These are phyloP conservation scores for Drosophila tanythrix DNA, from an alignment of 2,888 invertebrate genomes.

Conservation along the genomic window DNA sequence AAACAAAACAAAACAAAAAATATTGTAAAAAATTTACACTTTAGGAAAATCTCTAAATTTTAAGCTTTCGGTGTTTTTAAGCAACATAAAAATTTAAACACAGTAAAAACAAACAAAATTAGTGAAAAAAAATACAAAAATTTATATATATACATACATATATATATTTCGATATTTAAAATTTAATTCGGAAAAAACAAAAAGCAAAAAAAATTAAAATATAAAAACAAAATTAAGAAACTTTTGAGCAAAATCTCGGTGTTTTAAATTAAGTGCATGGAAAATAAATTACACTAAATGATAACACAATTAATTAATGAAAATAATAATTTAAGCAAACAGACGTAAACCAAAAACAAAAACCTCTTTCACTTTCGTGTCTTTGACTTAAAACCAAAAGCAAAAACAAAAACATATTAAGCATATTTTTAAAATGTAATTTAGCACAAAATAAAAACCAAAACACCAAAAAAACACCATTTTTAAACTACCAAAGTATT, in stretches of 20 bases:
- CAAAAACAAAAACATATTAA: conserved; percentile 64
- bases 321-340: conserved; percentile 66
- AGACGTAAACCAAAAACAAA: conserved; percentile 77
- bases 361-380: conserved; percentile 85
- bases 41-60: conserved; percentile 83
- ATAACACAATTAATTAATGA: conserved; percentile 67
- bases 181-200: conserved; percentile 65
- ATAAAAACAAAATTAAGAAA: conserved; percentile 65
- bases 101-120: conserved; percentile 66
- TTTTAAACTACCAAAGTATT: conserved; percentile 75
- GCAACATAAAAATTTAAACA: conserved; percentile 55
- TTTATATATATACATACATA: conserved; percentile 51
- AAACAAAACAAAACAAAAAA: conserved; percentile 27
- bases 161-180: conserved; percentile 80
- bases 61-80: conserved; percentile 85
- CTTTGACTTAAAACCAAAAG: conserved; percentile 82
- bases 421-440: conserved; percentile 79
- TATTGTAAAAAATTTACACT: conserved; percentile 77
- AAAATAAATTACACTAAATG: conserved; percentile 68
- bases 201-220: conserved; percentile 33
- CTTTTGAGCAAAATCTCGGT: conserved; percentile 82
- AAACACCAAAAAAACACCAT: conserved; percentile 57
- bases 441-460: conserved; percentile 70
- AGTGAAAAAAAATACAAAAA: conserved; percentile 62
- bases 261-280: conserved; percentile 81